These are phyloP conservation scores for Aplidium turbinatum DNA, from an alignment of 23 tunicate genomes.

Conservation along the genomic window DNA sequence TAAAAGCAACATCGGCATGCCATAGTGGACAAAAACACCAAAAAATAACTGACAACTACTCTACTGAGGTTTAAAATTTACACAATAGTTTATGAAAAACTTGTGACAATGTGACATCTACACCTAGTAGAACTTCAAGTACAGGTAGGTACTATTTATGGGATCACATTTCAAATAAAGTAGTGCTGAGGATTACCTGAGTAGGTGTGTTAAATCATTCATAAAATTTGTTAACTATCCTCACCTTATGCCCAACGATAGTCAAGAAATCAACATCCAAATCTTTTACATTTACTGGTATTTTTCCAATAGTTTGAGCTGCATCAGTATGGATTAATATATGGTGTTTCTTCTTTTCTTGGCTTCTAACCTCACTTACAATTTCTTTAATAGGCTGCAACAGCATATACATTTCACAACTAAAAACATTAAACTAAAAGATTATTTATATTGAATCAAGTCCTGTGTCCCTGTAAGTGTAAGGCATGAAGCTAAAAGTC, in stretches of 20 bases:
- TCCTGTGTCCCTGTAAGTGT: too few relatives aligned
- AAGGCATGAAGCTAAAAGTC: too few relatives aligned
- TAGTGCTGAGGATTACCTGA: neutral
- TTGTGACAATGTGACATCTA: too few relatives aligned
- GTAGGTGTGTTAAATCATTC: neutral
- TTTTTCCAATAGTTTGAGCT: conserved; percentile 94
- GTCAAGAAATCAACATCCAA: conserved; percentile 84
- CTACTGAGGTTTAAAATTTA: too few relatives aligned
- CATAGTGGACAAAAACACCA: too few relatives aligned
- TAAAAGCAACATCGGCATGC: too few relatives aligned
- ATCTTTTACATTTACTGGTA: conserved; percentile 59
- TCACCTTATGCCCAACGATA: conserved; percentile 94
- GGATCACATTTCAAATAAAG: too few relatives aligned
- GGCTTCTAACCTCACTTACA: conserved; percentile 1
- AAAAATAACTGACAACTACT: too few relatives aligned
- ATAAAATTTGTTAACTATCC: neutral
- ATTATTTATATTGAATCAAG: neutral
- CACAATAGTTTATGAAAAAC: too few relatives aligned
- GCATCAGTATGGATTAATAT: conserved; percentile 84
- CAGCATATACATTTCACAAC: neutral
- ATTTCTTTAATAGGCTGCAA: conserved; percentile 72
- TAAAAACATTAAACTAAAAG: neutral
- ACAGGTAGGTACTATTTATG: too few relatives aligned
- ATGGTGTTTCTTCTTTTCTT: conserved; percentile 5
- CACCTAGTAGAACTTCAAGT: too few relatives aligned